Evolutionary conservation across 2,888 invertebrate genomes (phyloP), one percentile per base, ranked within the genome.

Genomic region (Athetis lepigone): DNA sequence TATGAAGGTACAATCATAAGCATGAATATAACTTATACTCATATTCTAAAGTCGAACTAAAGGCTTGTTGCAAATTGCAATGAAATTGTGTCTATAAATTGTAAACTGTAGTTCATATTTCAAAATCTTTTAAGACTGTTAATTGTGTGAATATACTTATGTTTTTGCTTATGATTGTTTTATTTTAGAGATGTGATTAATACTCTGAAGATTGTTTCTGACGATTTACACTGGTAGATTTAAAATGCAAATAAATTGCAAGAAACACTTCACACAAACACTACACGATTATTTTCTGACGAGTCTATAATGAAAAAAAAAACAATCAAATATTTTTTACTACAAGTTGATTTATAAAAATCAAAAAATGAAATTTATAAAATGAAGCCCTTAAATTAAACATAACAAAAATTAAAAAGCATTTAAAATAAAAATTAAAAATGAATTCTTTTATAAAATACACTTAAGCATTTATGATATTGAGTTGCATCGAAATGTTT

Each of bases 391-490:
- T 52, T 50, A 59, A 21, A 5, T 29, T 27, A 16, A 40, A 36
- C 1, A n/a, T 29, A 46, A 57, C 11, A 49, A 52, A 45, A 40
- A 43, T 9, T 19, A 18, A 45, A 43, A 54, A 70, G 70, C 75
- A 70, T 70, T 70, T 70, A 60, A 55, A 46, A 25, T 49, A 25
- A 4, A 57, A 46, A 18, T n/a, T 39, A 23, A 25, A 59, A 67
- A 39, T 29, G 19, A 16, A 29, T 67, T 8, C 42, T 37, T 51
- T 7, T 29, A 42, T 54, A 18, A 62, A 74, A 40, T 58, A 67
- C 13, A 25, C 6, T 51, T 42, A 55, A 76, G 77, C 77, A 76
- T 79, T 76, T 76, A 79, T 46, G 54, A 64, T 54, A 68, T 62
- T 70, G 27, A 70, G 19, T 43, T 47, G 21, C 42, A 75, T 61